Percentiles rank a stretch among this genome's conserved stretches.
phyloP scores from a whole-genome alignment of 2,113 vertebrate species.

The Grallaria varia region DNA sequence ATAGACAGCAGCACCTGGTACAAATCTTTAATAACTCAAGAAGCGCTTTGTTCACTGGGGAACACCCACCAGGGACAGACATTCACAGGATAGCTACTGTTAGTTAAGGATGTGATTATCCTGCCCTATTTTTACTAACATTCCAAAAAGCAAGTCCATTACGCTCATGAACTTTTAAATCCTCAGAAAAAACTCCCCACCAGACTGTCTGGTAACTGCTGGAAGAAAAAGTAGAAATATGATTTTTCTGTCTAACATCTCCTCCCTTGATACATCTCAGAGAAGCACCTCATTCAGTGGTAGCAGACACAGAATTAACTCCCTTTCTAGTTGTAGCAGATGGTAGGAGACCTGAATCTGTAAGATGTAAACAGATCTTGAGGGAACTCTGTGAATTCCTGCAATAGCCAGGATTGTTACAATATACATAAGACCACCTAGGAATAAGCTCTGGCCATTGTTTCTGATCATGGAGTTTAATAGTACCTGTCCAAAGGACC shows the following conservation, averaged over 20 bases:
- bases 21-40: not conserved
- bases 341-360: not conserved
- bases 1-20: not conserved
- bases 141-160: not conserved
- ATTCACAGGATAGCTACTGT: not conserved
- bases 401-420: not conserved
- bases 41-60: not conserved
- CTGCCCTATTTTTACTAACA: not conserved
- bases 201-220: not conserved
- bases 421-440: not conserved
- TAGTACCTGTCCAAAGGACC: not conserved
- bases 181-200: not conserved
- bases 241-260: not conserved
- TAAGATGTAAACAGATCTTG: not conserved
- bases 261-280: not conserved
- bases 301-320: not conserved
- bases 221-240: not conserved
- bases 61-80: not conserved
- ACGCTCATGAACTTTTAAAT: not conserved
- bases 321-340: not conserved
- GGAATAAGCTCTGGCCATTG: not conserved
- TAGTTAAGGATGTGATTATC: conserved; percentile 16
- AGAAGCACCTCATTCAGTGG: not conserved
- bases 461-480: not conserved
- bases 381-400: not conserved